Base-by-base conservation (phyloP, 2,888 invertebrate species). In the Nephrotoma appendiculata region DNA sequence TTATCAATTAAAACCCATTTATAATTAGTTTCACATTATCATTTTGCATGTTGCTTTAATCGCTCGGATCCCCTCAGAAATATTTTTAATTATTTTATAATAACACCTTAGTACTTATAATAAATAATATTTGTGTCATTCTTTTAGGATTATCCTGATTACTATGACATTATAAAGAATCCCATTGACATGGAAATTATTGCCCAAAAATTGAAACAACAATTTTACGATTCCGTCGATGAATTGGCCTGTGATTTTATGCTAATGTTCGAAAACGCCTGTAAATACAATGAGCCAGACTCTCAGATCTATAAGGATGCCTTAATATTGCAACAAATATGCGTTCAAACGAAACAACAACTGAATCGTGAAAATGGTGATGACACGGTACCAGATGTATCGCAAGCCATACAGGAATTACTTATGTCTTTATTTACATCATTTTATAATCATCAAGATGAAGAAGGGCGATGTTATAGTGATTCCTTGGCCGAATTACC, bases 241-340 rank as follows among this genome's bases (percentile, higher is more conserved):
- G 98, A 98, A 88, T 91, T 99, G 86, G 96, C 97, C 0, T 94
- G 95, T 0, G 99, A 99, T 92, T 96, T 99, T 89, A 94, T 96
- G 89, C 92, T 98, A 86, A 98, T 99, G 98, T 96, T 98, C 89
- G 98, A 98, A 89, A 99, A 99, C 91, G 98, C 99, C 0, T 98
- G 98, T 93, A 98, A 97, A 90, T 99, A 98, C 90, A 99, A 99
- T 91, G 99, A 99, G 90, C 98, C 99, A 0, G 98, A 98, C 90
- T 98, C 98, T 0, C 97, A 98, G 91, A 98, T 99, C 88, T 99
- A 98, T 91, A 98, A 98, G 92, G 99, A 99, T 91, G 98, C 99
- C 0, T 92, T 99, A 89, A 95, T 97, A 41, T 92, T 99, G 89
- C 99, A 99, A 92, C 94, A 98, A 88, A 94, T 99, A 86, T 97